A percentile compares a stretch with the other conserved stretches of the same genome.
phyloP scores from a whole-genome alignment of 1,140 invertebrate species.

The Caenorhabditis remanei region DNA sequence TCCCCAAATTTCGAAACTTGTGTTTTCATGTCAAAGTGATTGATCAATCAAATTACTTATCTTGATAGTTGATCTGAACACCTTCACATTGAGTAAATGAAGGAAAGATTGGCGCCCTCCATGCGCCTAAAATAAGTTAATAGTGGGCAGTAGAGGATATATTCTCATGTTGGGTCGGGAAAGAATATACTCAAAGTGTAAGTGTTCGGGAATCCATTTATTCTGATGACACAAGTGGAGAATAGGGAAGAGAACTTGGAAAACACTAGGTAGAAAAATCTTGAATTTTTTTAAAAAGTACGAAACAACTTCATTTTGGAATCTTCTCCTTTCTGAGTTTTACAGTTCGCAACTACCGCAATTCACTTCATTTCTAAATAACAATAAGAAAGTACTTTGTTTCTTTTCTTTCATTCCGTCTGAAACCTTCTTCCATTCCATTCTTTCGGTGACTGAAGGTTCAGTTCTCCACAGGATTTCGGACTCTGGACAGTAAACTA shows the following conservation, averaged over 20 bases:
- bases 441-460: no score
- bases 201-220: not conserved
- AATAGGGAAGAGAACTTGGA: not conserved
- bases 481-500: no score
- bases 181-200: not conserved
- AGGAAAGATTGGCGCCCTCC: not conserved
- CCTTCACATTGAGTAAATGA: not conserved
- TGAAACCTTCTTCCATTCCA: no score
- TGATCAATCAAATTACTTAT: slow-evolving; percentile 46
- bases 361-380: no score
- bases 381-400: no score
- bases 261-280: no score
- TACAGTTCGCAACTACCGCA: no score
- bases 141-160: slow-evolving; percentile 41
- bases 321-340: no score
- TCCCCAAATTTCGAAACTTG: not conserved
- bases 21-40: slow-evolving; percentile 36
- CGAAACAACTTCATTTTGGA: no score
- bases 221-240: not conserved
- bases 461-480: no score
- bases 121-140: not conserved
- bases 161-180: not conserved
- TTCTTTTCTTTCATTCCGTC: no score
- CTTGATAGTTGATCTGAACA: slow-evolving; percentile 5
- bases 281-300: no score